phyloP scores from a whole-genome alignment of 2,113 vertebrate genomes.

The Dicrurus megarhynchus region DNA sequence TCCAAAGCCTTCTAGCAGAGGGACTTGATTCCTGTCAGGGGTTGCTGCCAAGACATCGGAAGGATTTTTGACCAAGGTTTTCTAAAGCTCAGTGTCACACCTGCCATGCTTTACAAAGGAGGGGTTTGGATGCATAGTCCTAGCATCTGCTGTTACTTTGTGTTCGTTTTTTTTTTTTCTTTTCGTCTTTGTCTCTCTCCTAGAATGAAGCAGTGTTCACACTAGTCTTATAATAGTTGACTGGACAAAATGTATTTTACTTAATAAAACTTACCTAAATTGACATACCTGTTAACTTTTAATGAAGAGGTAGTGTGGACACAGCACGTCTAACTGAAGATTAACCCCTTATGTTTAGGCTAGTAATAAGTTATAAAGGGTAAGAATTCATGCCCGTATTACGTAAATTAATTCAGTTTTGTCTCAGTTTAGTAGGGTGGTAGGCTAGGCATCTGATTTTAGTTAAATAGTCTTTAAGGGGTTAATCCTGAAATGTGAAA shows the following conservation, averaged over 20 bases:
- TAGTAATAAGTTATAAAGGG: conserved; percentile 1
- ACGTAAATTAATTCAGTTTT: conserved; percentile 43
- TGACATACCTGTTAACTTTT: conserved; percentile 70
- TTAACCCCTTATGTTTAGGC: conserved; percentile 81
- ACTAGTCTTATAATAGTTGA: conserved; percentile 79
- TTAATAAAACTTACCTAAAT: conserved; percentile 62
- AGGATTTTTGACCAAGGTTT: conserved; percentile 99
- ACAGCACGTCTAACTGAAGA: conserved; percentile 78
- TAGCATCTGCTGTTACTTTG: conserved; percentile 72
- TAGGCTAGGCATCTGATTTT: conserved; percentile 60
- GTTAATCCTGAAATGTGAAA: conserved; percentile 80
- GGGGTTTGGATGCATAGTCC: conserved; percentile 79
- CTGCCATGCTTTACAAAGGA: conserved; percentile 85
- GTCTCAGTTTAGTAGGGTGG: conserved; percentile 26
- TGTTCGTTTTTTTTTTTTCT: conserved; percentile 54
- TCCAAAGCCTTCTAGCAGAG: conserved; percentile 83
- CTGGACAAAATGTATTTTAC: conserved; percentile 63
- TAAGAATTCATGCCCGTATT: conserved; percentile 52
- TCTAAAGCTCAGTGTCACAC: conserved; percentile 98
- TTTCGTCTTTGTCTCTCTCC: conserved; percentile 49
- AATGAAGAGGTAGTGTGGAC: conserved; percentile 81
- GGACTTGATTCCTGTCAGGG: conserved; percentile 85
- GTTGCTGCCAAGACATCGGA: conserved; percentile 90
- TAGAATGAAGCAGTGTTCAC: conserved; percentile 80
- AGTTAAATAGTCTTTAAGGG: conserved; percentile 74